A percentile compares a stretch with the other conserved stretches of the same genome.
These are phyloP conservation scores for Montipora efflorescens DNA, from an alignment of 64 coral and sea anemone genomes.

Conservation along the genomic window DNA sequence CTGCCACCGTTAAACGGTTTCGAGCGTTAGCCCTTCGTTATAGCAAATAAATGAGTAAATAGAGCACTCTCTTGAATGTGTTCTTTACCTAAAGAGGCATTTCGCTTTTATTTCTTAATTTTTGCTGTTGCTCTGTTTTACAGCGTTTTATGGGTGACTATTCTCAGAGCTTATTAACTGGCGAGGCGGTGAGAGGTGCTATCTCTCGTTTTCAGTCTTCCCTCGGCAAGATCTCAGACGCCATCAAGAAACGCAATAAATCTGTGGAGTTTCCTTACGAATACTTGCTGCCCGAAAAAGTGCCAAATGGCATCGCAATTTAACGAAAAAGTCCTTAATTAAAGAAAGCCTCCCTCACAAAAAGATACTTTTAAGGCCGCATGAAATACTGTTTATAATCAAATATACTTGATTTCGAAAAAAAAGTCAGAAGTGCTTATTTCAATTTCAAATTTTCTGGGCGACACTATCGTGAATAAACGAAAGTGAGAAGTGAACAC, in stretches of 20 bases:
- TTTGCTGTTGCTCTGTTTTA: background rate
- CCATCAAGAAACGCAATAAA: constrained; percentile 66
- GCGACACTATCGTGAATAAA: no score
- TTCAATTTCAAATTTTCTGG: no score
- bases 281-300: constrained; percentile 70
- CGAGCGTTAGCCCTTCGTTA: no score
- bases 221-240: constrained; percentile 66
- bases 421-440: no score
- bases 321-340: background rate
- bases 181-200: constrained; percentile 22
- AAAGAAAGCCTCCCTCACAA: no score
- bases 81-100: background rate
- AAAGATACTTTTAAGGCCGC: no score
- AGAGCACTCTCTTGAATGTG: background rate
- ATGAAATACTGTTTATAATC: no score
- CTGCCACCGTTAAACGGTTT: no score
- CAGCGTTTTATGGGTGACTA: constrained; percentile 81
- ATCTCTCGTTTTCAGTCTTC: constrained; percentile 67
- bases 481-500: no score
- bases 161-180: constrained; percentile 19
- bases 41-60: background rate
- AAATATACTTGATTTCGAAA: no score
- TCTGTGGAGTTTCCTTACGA: constrained; percentile 69
- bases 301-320: constrained; percentile 72
- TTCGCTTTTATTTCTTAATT: background rate